Evolutionary conservation across 1,140 invertebrate species (phyloP), one percentile per base, ranked within the genome.

Genomic region (Palaemon carinicauda): DNA sequence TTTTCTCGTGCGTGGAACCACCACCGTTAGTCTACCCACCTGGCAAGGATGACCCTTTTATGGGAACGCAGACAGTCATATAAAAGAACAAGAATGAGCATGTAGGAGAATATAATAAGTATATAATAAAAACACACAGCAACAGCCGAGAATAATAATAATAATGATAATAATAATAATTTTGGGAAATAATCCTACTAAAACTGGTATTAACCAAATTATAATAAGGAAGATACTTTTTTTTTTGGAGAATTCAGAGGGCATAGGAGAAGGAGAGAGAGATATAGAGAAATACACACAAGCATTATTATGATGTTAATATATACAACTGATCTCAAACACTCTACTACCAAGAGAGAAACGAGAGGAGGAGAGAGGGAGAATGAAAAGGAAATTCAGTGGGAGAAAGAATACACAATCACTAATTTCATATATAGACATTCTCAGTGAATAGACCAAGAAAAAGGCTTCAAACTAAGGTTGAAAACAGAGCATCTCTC

Each of bases 21-120:
- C 78, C 21, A 80, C 52, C 78, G 12, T 29, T 80, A 27, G 12
- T 54, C 17, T 80, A 80, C 78, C 78, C 78, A 80, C 78, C 78
- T 80, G 24, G 78, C 52, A 52, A 80, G 33, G 78, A 80, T 80
- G 53, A 80, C 78, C 78, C 78, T 80, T 80, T 5, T 41, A 80
- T 31, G 27, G 78, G 54, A 24, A 80, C 78, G 78, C 54, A 80
- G 78, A 80, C 78, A 80, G 78, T 80, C 78, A 80, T 80, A 80
- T 80, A 80, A 60, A 54, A 60, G 78, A 80, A 80, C 53, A 80
- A 80, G 53, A 80, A 80, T 80, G 56, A 80, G 52, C 54, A 80
- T 80, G 54, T 60, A 80, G 78, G 78, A 60, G 78, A 80, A 80
- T 56, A 56, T 17, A 33, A 80, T 56, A 54, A 41, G 50, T 27